Evolutionary conservation across 2,113 vertebrate species (phyloP).

Genomic region (Oriolus oriolus): DNA sequence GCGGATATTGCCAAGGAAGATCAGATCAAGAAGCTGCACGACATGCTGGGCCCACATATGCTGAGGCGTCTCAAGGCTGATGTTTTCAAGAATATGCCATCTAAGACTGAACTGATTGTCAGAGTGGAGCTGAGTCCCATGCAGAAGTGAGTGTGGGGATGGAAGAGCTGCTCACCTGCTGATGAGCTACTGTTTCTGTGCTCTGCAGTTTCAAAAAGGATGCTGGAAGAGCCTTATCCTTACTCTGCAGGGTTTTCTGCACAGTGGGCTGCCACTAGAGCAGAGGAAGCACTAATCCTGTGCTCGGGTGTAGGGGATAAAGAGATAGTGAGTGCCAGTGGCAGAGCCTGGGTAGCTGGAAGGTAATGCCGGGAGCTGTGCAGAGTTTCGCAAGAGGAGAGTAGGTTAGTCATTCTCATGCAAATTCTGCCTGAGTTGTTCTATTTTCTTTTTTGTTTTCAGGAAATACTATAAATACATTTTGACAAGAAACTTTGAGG

Average conservation of each 20-base stretch:
- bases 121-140: constrained; percentile 94
- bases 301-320: neutral
- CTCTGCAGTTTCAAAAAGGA: neutral
- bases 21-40: constrained; percentile 98
- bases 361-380: neutral
- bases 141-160: constrained; percentile 85
- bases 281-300: neutral
- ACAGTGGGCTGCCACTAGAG: neutral
- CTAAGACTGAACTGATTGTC: constrained; percentile 95
- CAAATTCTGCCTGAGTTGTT: neutral
- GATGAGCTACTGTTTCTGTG: neutral
- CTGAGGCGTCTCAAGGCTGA: constrained; percentile 94
- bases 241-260: neutral
- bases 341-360: neutral
- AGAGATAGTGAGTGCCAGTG: neutral
- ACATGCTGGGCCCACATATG: constrained; percentile 98
- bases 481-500: constrained; percentile 94
- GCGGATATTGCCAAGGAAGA: constrained; percentile 98
- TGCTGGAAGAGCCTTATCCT: neutral
- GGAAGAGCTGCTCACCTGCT: neutral
- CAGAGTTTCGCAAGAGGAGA: neutral
- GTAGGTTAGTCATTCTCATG: neutral
- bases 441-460: neutral
- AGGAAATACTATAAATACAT: constrained; percentile 99
- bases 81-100: constrained; percentile 98